These are phyloP conservation scores for Panthera uncia DNA, from an alignment of 2,113 vertebrate species.

Conservation along the genomic window DNA sequence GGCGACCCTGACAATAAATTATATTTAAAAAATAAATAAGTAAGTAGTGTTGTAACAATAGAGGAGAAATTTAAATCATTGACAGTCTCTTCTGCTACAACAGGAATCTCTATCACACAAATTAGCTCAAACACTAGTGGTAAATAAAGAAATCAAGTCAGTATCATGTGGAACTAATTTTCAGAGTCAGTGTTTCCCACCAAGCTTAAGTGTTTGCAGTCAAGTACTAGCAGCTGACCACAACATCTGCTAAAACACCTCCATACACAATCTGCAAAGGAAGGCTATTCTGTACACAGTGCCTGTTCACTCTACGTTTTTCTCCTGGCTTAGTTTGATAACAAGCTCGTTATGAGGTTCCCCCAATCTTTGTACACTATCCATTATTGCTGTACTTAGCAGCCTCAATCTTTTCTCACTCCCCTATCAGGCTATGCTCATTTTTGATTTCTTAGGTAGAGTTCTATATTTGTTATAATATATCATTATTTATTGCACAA, in stretches of 20 bases:
- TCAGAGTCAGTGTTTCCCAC: not conserved
- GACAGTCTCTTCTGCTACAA: not conserved
- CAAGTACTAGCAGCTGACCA: not conserved
- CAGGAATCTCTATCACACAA: not conserved
- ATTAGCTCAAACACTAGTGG: not conserved
- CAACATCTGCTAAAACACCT: not conserved
- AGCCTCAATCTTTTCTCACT: not conserved
- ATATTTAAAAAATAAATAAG: not conserved
- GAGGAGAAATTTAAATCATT: not conserved
- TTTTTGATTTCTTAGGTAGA: not conserved
- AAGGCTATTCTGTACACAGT: rapidly evolving
- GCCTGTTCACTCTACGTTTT: not conserved
- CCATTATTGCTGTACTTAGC: not conserved
- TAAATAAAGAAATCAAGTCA: not conserved
- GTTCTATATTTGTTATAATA: not conserved
- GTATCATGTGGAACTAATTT: not conserved
- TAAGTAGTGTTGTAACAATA: not conserved
- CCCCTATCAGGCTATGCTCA: not conserved
- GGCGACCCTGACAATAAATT: no score
- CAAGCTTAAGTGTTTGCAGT: not conserved
- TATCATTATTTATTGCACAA: conserved; percentile 38
- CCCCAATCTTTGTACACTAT: not conserved
- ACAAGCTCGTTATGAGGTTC: not conserved
- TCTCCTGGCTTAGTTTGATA: not conserved
- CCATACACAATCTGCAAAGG: not conserved